Conservation (phyloP, 2,888 invertebrate genomes). For the Nemotelus pantherinus region DNA sequence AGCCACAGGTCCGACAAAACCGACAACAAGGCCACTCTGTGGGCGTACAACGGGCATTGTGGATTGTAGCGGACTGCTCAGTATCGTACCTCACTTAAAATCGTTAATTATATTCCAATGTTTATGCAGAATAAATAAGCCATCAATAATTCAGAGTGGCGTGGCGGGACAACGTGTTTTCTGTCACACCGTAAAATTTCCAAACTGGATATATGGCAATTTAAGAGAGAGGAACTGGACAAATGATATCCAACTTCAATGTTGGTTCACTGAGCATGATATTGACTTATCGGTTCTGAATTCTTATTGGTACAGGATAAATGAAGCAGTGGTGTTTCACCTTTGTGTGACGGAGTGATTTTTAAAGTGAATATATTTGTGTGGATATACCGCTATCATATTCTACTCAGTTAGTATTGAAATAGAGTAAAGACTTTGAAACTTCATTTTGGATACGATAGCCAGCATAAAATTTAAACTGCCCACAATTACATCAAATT, state of each 20-base stretch:
- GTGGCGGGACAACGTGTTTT: constrained; percentile 56
- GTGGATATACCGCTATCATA: no score
- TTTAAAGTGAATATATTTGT: no score
- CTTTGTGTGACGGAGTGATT: neutral
- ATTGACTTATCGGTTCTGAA: constrained; percentile 47
- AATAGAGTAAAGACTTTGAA: no score
- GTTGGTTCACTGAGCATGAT: constrained; percentile 13
- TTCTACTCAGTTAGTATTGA: no score
- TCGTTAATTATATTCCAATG: constrained; percentile 56
- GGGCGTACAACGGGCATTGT: constrained; percentile 52
- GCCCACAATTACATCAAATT: no score
- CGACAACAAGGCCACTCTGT: constrained; percentile 54
- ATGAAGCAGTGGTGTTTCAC: constrained; percentile 19
- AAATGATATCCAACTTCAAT: constrained; percentile 39
- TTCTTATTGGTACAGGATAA: constrained; percentile 21
- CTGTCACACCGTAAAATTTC: constrained; percentile 54
- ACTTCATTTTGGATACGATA: no score
- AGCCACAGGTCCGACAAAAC: constrained; percentile 1
- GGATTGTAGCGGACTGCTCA: constrained; percentile 6
- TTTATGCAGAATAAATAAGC: constrained; percentile 56
- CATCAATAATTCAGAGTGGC: constrained; percentile 55
- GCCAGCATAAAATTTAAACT: no score
- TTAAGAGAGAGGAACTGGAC: constrained; percentile 33
- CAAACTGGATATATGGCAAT: constrained; percentile 47
- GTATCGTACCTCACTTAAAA: constrained; percentile 51